Percentiles rank a stretch among this genome's conserved stretches.
phyloP scores from a whole-genome alignment of 2,797 vertebrate genomes.

The Philypnodon macrostomus region DNA sequence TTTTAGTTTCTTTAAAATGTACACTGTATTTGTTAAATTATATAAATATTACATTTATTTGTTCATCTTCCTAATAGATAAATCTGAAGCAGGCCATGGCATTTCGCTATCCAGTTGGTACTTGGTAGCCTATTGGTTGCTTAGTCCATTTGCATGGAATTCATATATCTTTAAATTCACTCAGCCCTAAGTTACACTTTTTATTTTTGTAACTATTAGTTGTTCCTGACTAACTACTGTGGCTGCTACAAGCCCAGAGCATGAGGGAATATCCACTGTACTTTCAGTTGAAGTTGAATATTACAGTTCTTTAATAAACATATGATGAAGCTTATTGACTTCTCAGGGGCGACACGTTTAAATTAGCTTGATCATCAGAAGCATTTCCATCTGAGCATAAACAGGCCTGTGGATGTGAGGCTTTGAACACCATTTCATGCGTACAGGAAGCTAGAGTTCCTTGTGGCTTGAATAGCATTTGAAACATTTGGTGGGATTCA shows the following conservation, averaged over 20 bases:
- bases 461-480: slow-evolving; percentile 28
- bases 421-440: slow-evolving; percentile 26
- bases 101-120: no score
- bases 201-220: no score
- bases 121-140: no score
- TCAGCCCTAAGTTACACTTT: no score
- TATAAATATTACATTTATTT: no score
- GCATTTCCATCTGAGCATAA: slow-evolving; percentile 24
- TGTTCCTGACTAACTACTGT: not conserved
- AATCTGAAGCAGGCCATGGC: no score
- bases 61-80: no score
- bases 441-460: slow-evolving; percentile 33
- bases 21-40: no score
- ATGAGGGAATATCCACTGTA: slow-evolving; percentile 9
- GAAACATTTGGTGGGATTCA: slow-evolving; percentile 24
- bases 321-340: slow-evolving; percentile 22
- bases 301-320: slow-evolving; percentile 14
- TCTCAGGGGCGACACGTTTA: slow-evolving; percentile 21
- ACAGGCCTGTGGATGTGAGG: slow-evolving; percentile 18
- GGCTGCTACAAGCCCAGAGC: not conserved
- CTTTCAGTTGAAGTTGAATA: slow-evolving; percentile 13
- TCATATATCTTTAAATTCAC: not conserved
- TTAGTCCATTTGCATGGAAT: no score
- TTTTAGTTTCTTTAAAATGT: no score
- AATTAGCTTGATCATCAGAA: slow-evolving; percentile 39